These are phyloP conservation scores for Cettia cetti DNA, from an alignment of 2,113 vertebrate genomes.

Conservation along the genomic window DNA sequence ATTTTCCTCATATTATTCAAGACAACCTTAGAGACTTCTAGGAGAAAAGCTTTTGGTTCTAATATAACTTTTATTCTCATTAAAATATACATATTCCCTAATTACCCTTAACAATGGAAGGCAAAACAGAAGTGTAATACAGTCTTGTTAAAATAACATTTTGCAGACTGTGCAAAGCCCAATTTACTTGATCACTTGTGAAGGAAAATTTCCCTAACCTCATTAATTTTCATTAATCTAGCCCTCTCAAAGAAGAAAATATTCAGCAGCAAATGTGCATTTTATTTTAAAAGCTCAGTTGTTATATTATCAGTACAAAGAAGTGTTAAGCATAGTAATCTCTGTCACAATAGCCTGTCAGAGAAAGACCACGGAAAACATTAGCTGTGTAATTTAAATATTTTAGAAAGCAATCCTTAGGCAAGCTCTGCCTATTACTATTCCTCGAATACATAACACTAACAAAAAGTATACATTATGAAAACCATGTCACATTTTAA, in stretches of 20 bases:
- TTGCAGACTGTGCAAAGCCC: not conserved
- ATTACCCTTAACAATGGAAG: slow-evolving; percentile 16
- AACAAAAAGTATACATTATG: not conserved
- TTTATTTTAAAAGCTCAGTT: slow-evolving; percentile 3
- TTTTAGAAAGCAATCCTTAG: not conserved
- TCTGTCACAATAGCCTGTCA: not conserved
- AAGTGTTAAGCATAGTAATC: not conserved
- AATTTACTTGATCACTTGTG: not conserved
- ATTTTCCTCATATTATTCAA: not conserved
- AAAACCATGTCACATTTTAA: not conserved
- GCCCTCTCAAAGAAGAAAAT: slow-evolving; percentile 6
- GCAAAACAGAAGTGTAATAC: not conserved
- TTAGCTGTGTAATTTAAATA: not conserved
- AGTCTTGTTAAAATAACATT: not conserved
- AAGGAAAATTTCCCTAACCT: slow-evolving; percentile 17
- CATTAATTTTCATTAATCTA: slow-evolving; percentile 43
- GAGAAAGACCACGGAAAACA: not conserved
- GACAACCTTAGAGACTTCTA: not conserved
- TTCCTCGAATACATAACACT: not conserved
- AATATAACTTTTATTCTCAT: not conserved
- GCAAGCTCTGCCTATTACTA: not conserved
- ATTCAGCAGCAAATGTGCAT: slow-evolving; percentile 17
- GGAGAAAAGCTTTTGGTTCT: not conserved
- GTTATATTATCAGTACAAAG: not conserved
- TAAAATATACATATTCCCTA: not conserved